Evolutionary conservation across 2,888 invertebrate genomes (phyloP).

Genomic region (Xylocampa areola): DNA sequence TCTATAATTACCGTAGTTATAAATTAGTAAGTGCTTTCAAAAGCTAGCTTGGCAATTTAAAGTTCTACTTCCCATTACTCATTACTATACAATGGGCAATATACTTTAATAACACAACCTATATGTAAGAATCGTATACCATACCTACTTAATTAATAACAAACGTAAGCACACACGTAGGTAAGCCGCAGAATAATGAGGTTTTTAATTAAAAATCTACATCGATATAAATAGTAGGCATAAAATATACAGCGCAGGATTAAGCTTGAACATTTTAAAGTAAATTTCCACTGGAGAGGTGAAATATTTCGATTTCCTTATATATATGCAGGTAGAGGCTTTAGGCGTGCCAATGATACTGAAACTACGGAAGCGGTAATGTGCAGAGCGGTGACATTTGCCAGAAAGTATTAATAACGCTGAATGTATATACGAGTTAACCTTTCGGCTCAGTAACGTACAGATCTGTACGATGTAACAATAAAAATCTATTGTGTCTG

Average conservation of each 20-base stretch:
- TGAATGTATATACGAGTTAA: too few relatives aligned
- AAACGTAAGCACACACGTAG: constrained; percentile 49
- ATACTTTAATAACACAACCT: constrained; percentile 3
- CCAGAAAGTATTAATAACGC: too few relatives aligned
- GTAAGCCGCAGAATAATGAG: constrained; percentile 53
- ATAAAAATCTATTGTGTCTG: too few relatives aligned
- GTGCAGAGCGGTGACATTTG: constrained; percentile 30
- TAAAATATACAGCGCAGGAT: constrained; percentile 38
- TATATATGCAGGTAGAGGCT: constrained; percentile 60
- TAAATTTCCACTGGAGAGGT: constrained; percentile 56
- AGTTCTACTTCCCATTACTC: constrained; percentile 13
- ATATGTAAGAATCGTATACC: constrained; percentile 33
- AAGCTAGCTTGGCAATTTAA: neutral
- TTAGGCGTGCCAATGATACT: constrained; percentile 54
- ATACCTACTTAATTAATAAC: constrained; percentile 53
- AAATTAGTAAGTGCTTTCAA: too few relatives aligned
- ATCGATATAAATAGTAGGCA: constrained; percentile 45
- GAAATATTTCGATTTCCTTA: constrained; percentile 72
- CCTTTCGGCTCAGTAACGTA: too few relatives aligned
- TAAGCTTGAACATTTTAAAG: constrained; percentile 60
- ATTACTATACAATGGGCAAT: constrained; percentile 39
- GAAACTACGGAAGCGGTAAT: constrained; percentile 52
- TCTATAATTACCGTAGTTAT: too few relatives aligned
- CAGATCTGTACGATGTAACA: too few relatives aligned
- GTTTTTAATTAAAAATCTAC: constrained; percentile 55